Percentiles rank a stretch among this genome's conserved stretches.
Conservation (phyloP, 2,797 vertebrate species). For the Cyclura pinguis region DNA sequence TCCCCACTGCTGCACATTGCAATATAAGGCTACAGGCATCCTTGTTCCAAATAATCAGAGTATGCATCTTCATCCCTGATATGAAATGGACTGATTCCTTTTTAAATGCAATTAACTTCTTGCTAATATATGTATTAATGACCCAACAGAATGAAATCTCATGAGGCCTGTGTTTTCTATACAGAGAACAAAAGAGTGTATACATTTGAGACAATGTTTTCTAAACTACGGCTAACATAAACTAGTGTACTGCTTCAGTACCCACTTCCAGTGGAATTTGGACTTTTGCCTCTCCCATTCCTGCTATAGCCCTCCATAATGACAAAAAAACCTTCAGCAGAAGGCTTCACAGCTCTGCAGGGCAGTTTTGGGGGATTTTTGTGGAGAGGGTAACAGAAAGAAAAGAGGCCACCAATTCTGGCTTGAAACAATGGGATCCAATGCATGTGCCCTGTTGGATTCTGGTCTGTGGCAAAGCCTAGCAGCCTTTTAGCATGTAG, state of each 20-base stretch:
- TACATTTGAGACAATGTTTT: background rate
- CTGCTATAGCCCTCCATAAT: too few relatives aligned
- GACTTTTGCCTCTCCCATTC: too few relatives aligned
- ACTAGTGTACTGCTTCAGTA: too few relatives aligned
- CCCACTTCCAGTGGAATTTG: too few relatives aligned
- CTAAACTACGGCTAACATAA: background rate
- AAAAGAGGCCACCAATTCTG: too few relatives aligned
- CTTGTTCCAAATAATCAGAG: background rate
- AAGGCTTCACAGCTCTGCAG: too few relatives aligned
- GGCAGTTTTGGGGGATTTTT: too few relatives aligned
- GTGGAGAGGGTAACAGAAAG: too few relatives aligned
- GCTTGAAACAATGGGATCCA: too few relatives aligned
- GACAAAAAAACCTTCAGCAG: too few relatives aligned
- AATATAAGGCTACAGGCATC: background rate
- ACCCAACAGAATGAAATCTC: background rate
- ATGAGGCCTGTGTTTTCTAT: slow-evolving; percentile 13
- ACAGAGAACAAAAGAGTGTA: background rate
- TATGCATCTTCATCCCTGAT: background rate
- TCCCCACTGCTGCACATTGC: background rate
- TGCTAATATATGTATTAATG: background rate
- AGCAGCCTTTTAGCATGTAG: background rate
- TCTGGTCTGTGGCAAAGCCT: background rate
- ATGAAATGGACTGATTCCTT: background rate
- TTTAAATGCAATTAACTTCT: background rate
- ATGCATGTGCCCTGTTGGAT: too few relatives aligned